Evolutionary conservation across 2,113 vertebrate genomes (phyloP).

Genomic region (Diadophis punctatus): DNA sequence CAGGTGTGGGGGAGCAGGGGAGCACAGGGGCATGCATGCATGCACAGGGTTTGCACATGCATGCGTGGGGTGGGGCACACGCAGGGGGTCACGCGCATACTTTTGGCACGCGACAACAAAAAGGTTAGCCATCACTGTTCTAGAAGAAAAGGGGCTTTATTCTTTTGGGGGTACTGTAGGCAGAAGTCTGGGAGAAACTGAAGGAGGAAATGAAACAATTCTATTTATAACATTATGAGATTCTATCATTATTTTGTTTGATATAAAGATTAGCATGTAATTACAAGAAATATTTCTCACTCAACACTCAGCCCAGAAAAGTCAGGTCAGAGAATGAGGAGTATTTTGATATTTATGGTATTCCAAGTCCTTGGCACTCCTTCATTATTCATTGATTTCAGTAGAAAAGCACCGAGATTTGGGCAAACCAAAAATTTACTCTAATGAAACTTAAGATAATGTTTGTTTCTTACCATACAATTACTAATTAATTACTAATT

Average conservation of each 20-base stretch:
- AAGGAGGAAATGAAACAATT: not conserved
- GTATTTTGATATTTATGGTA: not conserved
- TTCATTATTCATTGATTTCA: not conserved
- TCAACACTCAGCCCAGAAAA: not conserved
- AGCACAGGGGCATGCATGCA: no score
- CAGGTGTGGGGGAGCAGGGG: no score
- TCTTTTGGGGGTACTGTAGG: not conserved
- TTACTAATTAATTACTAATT: not conserved
- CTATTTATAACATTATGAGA: not conserved
- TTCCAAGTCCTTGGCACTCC: not conserved
- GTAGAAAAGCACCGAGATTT: not conserved
- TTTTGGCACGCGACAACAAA: no score
- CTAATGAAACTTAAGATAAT: not conserved
- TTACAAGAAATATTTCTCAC: not conserved
- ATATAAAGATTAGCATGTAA: not conserved
- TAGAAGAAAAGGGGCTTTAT: not conserved
- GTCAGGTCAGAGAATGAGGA: not conserved
- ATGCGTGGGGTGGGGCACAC: no score
- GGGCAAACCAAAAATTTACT: not conserved
- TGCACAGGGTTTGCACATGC: no score
- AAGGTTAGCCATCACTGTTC: no score
- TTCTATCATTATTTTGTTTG: not conserved
- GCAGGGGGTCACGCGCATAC: no score
- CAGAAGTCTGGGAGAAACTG: not conserved
- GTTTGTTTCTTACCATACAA: not conserved